A percentile compares a stretch with the other conserved stretches of the same genome.
Conservation (phyloP, 92 coral and sea anemone genomes). For the Zoanthus sansibaricus region DNA sequence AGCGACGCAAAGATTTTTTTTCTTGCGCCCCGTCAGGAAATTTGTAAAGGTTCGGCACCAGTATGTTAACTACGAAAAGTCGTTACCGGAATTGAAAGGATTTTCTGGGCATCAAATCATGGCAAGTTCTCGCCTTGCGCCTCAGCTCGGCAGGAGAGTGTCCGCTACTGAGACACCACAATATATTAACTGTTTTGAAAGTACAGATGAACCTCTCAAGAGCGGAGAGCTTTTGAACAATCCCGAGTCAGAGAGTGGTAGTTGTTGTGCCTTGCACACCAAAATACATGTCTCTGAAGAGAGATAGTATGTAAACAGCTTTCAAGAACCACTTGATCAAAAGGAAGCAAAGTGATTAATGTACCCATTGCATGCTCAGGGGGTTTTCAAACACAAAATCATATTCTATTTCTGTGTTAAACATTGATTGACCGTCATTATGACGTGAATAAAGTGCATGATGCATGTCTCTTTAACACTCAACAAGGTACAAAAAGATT, state of each 20-base stretch:
- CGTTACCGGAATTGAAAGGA: slow-evolving; percentile 8
- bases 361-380: background rate
- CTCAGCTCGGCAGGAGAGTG: background rate
- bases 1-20: background rate
- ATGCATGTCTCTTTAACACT: background rate
- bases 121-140: background rate
- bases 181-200: slow-evolving; percentile 7
- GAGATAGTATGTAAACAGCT: background rate
- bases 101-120: background rate
- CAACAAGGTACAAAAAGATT: background rate
- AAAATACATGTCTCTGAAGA: background rate
- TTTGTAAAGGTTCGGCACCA: background rate
- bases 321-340: background rate
- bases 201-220: background rate
- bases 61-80: background rate
- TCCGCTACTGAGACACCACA: background rate
- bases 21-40: slow-evolving; percentile 1
- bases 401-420: background rate
- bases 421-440: background rate
- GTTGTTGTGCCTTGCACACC: background rate
- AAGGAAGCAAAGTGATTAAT: background rate
- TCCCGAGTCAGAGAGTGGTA: background rate
- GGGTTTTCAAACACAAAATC: background rate
- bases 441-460: background rate
- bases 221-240: background rate